Percentiles rank a stretch among this genome's conserved stretches.
Evolutionary conservation across 2,888 invertebrate species (phyloP).

Genomic region (Hemithea aestivaria): DNA sequence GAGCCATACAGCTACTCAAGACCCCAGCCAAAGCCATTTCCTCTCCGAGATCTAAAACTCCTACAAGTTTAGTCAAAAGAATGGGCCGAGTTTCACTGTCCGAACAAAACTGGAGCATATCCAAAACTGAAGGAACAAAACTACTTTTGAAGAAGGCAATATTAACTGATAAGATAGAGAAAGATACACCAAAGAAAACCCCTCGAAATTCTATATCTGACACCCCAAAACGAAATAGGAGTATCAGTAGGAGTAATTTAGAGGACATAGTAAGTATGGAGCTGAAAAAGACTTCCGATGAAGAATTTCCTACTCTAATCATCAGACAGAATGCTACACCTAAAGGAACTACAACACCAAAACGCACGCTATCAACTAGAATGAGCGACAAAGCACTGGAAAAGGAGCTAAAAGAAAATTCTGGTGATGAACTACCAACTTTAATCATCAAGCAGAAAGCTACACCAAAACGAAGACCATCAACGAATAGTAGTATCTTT

Average conservation of each 20-base stretch:
- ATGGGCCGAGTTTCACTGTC: constrained; percentile 60
- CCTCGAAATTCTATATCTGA: constrained; percentile 38
- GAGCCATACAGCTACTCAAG: constrained; percentile 44
- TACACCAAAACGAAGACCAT: constrained; percentile 31
- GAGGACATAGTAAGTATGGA: constrained; percentile 62
- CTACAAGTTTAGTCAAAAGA: constrained; percentile 57
- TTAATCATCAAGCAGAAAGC: too few relatives aligned
- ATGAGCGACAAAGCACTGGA: too few relatives aligned
- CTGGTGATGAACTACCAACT: too few relatives aligned
- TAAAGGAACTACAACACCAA: constrained; percentile 57
- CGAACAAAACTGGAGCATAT: constrained; percentile 66
- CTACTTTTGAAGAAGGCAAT: constrained; percentile 69
- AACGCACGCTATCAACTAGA: constrained; percentile 19
- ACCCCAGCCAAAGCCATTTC: constrained; percentile 52
- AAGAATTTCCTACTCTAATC: constrained; percentile 64
- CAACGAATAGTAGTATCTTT: constrained; percentile 50
- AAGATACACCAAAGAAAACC: constrained; percentile 51
- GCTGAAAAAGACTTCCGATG: constrained; percentile 63
- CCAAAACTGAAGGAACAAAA: constrained; percentile 69
- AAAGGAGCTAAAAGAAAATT: too few relatives aligned
- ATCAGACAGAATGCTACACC: constrained; percentile 62
- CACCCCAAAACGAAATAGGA: constrained; percentile 49
- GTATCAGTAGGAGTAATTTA: constrained; percentile 42
- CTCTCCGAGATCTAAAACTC: constrained; percentile 54
- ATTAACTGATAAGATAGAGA: constrained; percentile 62